Evolutionary conservation across 2,113 vertebrate genomes (phyloP).

Genomic region (Carlito syrichta): DNA sequence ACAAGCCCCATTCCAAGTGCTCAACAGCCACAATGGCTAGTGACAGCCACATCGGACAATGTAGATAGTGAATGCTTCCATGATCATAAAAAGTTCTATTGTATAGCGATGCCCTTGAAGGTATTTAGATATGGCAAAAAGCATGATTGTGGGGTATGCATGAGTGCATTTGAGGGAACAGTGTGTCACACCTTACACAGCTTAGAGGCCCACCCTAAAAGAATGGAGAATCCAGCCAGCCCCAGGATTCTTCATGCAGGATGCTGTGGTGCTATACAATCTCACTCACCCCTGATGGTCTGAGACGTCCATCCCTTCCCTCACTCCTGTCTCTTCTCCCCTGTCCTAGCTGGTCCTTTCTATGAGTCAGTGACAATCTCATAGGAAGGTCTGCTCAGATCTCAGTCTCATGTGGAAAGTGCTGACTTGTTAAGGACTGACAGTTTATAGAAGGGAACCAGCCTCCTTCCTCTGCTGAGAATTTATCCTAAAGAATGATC

Average conservation of each 20-base stretch:
- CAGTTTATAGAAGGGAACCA: background rate
- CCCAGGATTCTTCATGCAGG: background rate
- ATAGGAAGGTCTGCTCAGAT: background rate
- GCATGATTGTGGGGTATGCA: background rate
- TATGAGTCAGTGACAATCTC: background rate
- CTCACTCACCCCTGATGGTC: background rate
- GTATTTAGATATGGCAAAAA: background rate
- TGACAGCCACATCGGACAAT: background rate
- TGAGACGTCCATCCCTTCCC: background rate
- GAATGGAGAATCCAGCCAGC: background rate
- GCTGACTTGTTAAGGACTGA: background rate
- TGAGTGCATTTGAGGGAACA: fast-evolving
- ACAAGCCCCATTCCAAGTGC: background rate
- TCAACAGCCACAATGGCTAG: fast-evolving
- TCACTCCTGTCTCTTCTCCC: background rate
- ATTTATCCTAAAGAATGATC: background rate
- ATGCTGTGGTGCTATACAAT: fast-evolving
- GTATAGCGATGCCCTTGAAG: background rate
- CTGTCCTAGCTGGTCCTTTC: background rate
- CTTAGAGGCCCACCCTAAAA: background rate
- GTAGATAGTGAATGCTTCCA: background rate
- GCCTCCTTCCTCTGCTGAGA: background rate
- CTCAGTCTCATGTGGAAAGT: background rate
- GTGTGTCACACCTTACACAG: too few species aligned
- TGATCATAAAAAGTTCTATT: fast-evolving